Evolutionary conservation across 2,888 invertebrate species (phyloP).

Genomic region (Melanchra persicariae): DNA sequence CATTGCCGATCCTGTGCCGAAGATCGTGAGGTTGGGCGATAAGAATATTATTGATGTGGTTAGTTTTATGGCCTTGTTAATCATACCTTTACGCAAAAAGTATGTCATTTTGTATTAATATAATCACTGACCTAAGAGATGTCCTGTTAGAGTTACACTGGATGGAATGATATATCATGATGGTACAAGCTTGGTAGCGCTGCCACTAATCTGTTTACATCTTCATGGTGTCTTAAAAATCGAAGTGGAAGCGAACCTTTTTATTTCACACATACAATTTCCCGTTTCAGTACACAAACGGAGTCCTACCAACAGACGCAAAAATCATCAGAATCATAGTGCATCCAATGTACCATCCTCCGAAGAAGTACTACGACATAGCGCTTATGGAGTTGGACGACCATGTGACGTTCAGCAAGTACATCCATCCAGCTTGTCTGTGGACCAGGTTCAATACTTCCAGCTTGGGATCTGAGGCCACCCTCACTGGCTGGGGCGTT

Average conservation of each 20-base stretch:
- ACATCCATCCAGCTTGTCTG: constrained; percentile 80
- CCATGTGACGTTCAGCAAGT: constrained; percentile 68
- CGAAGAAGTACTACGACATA: constrained; percentile 80
- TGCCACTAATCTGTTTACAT: no score
- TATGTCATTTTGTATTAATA: no score
- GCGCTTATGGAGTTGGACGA: constrained; percentile 77
- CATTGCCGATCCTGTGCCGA: constrained; percentile 72
- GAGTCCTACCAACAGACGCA: constrained; percentile 59
- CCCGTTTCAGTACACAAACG: constrained; percentile 34
- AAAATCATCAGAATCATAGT: constrained; percentile 73
- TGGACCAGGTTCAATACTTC: constrained; percentile 69
- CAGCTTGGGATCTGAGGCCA: constrained; percentile 67
- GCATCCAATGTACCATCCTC: constrained; percentile 76
- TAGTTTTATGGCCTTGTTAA: constrained; percentile 29
- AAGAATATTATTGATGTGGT: constrained; percentile 73
- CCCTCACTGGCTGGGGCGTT: constrained; percentile 81
- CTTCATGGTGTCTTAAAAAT: no score
- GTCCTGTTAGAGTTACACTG: not conserved
- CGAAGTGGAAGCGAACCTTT: no score
- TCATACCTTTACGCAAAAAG: not conserved
- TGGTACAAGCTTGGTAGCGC: no score
- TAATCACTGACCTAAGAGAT: no score
- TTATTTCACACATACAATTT: not conserved
- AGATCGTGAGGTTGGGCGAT: constrained; percentile 79
- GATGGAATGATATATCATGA: not conserved